Evolutionary conservation across 2,888 invertebrate genomes (phyloP).

Genomic region (Fragum sueziense): DNA sequence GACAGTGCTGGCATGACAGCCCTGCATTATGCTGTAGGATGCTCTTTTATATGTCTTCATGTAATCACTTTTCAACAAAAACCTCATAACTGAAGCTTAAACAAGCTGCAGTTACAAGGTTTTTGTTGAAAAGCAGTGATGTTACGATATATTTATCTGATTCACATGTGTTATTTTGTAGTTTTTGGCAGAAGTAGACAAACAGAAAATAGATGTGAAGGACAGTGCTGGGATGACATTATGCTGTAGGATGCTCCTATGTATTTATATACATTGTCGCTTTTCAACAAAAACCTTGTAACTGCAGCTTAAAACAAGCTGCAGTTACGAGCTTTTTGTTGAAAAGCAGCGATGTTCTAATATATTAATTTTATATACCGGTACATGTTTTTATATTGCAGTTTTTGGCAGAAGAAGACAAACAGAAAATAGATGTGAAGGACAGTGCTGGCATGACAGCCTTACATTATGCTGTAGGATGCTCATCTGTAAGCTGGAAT

Average conservation of each 20-base stretch:
- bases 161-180: too few species aligned
- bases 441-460: conserved; percentile 68
- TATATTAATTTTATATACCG: neutral
- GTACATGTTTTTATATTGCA: conserved; percentile 25
- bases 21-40: conserved; percentile 69
- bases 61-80: too few species aligned
- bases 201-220: conserved; percentile 54
- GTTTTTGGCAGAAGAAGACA: conserved; percentile 47
- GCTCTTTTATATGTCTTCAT: conserved; percentile 63
- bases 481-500: conserved; percentile 64
- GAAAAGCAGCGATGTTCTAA: neutral
- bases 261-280: too few species aligned
- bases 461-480: conserved; percentile 68
- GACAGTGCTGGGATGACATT: conserved; percentile 69
- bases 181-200: conserved; percentile 45
- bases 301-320: too few species aligned
- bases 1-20: conserved; percentile 68
- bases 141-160: too few species aligned
- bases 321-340: too few species aligned
- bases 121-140: too few species aligned
- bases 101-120: too few species aligned
- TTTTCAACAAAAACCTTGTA: too few species aligned
- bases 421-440: conserved; percentile 55
- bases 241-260: conserved; percentile 64
- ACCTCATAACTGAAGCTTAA: too few species aligned